These are phyloP conservation scores for Brachionus calyciflorus DNA, from an alignment of 1,140 invertebrate genomes.

Conservation along the genomic window DNA sequence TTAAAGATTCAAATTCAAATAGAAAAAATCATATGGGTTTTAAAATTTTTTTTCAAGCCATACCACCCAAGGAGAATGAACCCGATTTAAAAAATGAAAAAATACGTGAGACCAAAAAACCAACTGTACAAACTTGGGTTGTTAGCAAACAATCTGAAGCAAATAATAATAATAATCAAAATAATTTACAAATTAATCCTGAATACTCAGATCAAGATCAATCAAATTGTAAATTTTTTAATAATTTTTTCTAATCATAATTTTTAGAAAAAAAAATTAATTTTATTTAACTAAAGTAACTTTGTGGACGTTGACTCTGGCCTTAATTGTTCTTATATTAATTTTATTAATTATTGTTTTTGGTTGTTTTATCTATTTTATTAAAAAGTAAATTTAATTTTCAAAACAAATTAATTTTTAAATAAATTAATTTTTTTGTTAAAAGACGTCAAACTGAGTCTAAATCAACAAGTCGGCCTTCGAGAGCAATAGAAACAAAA, in stretches of 20 bases:
- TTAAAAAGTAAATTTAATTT: background rate
- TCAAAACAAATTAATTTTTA: background rate
- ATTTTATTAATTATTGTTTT: background rate
- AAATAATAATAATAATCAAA: background rate
- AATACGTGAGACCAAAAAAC: background rate
- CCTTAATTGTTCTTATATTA: background rate
- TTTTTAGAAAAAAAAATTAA: background rate
- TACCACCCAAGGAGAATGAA: background rate
- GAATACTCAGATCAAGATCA: background rate
- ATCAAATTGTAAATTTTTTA: constrained; percentile 9
- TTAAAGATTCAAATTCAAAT: background rate
- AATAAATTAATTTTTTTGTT: background rate
- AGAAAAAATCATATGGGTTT: constrained; percentile 8
- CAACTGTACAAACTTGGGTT: constrained; percentile 1
- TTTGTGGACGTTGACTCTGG: background rate
- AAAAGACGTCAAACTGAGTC: background rate
- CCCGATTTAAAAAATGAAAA: background rate
- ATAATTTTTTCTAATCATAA: background rate
- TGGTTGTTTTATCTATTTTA: constrained; percentile 10
- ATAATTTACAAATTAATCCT: background rate
- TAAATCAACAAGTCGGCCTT: background rate
- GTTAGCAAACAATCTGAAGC: background rate
- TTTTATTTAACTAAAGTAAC: background rate
- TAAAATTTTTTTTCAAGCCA: constrained; percentile 44
- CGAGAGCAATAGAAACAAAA: background rate